Base-by-base conservation (phyloP, 1,140 invertebrate species). In the Tetragnatha versicolor region DNA sequence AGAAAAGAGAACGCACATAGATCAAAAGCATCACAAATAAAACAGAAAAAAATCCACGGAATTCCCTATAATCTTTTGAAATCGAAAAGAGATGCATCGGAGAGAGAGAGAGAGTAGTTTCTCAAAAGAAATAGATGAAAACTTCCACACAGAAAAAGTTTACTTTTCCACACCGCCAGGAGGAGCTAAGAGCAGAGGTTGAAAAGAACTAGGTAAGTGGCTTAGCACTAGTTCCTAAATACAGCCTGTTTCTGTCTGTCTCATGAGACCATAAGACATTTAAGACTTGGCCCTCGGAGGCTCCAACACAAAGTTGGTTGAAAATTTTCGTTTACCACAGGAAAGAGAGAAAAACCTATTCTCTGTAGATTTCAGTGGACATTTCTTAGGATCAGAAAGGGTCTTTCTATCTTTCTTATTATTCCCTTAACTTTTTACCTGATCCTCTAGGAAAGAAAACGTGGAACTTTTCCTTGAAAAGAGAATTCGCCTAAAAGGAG, bases 131-230 rank as follows among this genome's bases (percentile, higher is more conserved):
- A 69, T 53, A 69, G 53, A 69, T 37, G 66, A 69, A 69, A 69
- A 69, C 53, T 69, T 37, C 39, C 17, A n/a, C 20, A 69, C n/a
- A n/a, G n/a, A n/a, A 25, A 42, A 35, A 53, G 66, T 69, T 69
- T 69, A 47, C 66, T 53, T 69, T 69, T 20, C 42, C 47, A 53
- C 53, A 49, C 66, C 66, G 53, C 33, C 42, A n/a, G 31, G 35
- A 53, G 37, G 53, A 69, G 27, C 22, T 69, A 45, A 69, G 37
- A 69, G 39, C 27, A 45, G 42, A 69, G 25, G 66, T 69, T 69
- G 66, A 53, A 69, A 69, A 53, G 63, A 66, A 69, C 25, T 53
- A 69, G 33, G 66, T 69, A 69, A 69, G 49, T 69, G 66, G 66
- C 66, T 69, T 69, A 49, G 47, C 66, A 33, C n/a, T 55, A 69